A percentile compares a stretch with the other conserved stretches of the same genome.
phyloP scores from a whole-genome alignment of 1,140 invertebrate genomes.

The Dinoponera quadriceps region DNA sequence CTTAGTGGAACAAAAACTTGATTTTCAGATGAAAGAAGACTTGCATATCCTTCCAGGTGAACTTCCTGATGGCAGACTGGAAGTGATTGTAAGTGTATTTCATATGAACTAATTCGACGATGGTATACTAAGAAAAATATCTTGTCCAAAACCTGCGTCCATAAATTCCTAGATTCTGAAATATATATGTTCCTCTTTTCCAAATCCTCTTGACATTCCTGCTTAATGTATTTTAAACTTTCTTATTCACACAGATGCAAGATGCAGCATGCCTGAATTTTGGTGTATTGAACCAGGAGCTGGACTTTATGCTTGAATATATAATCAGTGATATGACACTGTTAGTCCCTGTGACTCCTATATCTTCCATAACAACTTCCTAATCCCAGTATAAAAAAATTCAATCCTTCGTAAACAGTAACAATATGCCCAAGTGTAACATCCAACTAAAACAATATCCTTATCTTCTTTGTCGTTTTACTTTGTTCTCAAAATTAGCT shows the following conservation, averaged over 20 bases:
- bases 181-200: neutral
- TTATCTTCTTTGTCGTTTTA: neutral
- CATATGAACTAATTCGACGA: neutral
- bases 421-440: too few species aligned
- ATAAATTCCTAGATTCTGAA: neutral
- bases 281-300: slow-evolving; percentile 25
- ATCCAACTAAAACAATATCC: too few species aligned
- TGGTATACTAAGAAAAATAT: neutral
- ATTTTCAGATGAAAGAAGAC: neutral
- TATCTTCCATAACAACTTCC: neutral
- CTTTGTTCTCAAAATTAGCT: neutral
- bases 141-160: neutral
- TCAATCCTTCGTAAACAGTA: neutral
- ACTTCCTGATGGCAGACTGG: neutral
- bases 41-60: neutral
- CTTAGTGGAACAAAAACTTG: neutral
- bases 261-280: slow-evolving; percentile 35
- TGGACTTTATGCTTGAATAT: slow-evolving; percentile 1
- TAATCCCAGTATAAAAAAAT: neutral
- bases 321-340: neutral
- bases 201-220: neutral
- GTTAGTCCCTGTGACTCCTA: slow-evolving; percentile 6
- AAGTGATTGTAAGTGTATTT: neutral
- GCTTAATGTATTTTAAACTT: neutral
- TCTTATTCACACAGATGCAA: slow-evolving; percentile 26